Evolutionary conservation across 2,797 vertebrate species (phyloP).

Genomic region (Galago senegalensis): DNA sequence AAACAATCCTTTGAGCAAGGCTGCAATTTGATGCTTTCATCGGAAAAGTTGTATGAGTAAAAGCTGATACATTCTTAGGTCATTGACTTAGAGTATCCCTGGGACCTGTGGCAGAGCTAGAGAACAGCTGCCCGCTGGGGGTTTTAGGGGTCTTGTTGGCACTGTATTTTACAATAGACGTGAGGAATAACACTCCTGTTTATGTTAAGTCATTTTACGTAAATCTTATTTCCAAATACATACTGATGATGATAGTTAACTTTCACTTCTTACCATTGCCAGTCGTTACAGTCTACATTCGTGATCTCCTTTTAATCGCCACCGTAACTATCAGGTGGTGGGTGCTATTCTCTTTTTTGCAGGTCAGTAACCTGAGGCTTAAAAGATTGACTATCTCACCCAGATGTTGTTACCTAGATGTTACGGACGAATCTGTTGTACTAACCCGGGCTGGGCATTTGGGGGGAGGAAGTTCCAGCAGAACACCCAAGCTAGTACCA

Average conservation of each 20-base stretch:
- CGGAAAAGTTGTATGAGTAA: not conserved
- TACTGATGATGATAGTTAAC: not conserved
- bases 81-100: not conserved
- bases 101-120: not conserved
- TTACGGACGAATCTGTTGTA: not conserved
- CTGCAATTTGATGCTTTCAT: not conserved
- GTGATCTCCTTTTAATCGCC: not conserved
- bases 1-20: not conserved
- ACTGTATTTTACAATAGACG: not conserved
- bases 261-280: not conserved
- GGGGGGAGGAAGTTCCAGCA: not conserved
- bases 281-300: not conserved
- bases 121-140: not conserved
- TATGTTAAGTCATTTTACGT: not conserved
- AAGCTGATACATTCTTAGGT: slow-evolving; percentile 22
- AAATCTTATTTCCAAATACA: slow-evolving; percentile 41
- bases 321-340: not conserved
- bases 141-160: not conserved
- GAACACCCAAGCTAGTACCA: not conserved
- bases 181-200: not conserved
- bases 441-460: not conserved
- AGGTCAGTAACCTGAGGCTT: not conserved
- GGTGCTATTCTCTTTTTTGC: not conserved
- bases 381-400: not conserved
- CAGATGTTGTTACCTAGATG: not conserved